A percentile compares a stretch with the other conserved stretches of the same genome.
Evolutionary conservation across 2,113 vertebrate genomes (phyloP).

Genomic region (Passer montanus): DNA sequence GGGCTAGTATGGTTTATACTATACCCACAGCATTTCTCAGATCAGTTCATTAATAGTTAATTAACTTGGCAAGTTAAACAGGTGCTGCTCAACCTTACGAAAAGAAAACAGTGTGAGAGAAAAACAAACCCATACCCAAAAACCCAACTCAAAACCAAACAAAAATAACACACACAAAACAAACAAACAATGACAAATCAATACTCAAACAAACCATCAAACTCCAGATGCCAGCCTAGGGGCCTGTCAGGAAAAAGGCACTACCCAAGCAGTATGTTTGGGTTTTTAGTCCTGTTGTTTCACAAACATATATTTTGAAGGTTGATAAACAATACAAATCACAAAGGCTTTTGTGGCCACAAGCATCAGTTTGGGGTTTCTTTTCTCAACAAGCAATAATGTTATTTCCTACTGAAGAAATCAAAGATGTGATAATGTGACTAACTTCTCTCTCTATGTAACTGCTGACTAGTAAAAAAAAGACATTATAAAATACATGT

Average conservation of each 20-base stretch:
- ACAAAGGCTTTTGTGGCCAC: background rate
- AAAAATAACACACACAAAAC: background rate
- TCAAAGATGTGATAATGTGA: background rate
- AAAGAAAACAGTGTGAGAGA: background rate
- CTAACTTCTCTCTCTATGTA: background rate
- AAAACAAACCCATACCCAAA: background rate
- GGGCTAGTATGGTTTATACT: background rate
- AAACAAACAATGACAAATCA: background rate
- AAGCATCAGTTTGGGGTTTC: background rate
- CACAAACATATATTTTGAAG: background rate
- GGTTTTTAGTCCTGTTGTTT: background rate
- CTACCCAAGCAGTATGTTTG: background rate
- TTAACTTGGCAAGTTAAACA: background rate
- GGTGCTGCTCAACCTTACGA: background rate
- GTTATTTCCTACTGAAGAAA: background rate
- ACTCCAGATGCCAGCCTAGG: background rate
- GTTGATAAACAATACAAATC: background rate
- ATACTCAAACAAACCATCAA: background rate
- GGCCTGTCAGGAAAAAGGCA: background rate
- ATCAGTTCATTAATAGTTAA: conserved; percentile 8
- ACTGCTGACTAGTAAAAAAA: background rate
- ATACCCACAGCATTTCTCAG: background rate
- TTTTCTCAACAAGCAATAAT: background rate
- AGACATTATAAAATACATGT: background rate
- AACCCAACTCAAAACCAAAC: background rate